Base-by-base conservation (phyloP, 2,113 vertebrate genomes). In the Platysteira castanea region DNA sequence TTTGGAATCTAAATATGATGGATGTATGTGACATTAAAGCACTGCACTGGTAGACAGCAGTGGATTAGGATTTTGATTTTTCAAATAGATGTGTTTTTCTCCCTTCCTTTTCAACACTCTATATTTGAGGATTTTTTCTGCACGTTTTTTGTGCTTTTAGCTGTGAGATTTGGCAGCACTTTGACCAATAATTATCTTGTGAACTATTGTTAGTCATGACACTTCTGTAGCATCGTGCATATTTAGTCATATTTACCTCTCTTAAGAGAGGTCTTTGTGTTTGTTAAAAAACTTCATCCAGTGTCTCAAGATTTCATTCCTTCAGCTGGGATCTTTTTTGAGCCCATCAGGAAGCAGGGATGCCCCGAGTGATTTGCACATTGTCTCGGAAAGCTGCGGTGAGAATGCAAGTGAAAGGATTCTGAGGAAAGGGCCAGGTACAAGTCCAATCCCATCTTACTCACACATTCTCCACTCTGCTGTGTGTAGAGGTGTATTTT, bases 291-390 rank as follows among this genome's bases (percentile, higher is more conserved):
- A 4, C 7, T 15, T 49, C 24, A 26, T 50, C 57, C 15, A 44
- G 16, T 11, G 11, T 57, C 50, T 41, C 37, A 30, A 33, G 23
- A 33, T 60, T n/a, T 69, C 56, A 24, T 42, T 57, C 31, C 16
- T 67, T 35, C 37, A 52, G 3, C 0, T 21, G 33, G 9, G 2
- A 2, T 65, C 28, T 15, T 31, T 24, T 56, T 9, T 44, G 41
- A 77, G 46, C 37, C 42, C 52, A 8, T 27, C 16, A 19, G 21
- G n/a, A 68, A 47, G 64, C 44, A 73, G 64, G 21, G 46, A 22
- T 65, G 42, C 27, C 39, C 37, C 21, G 42, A 37, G 57, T 37
- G 10, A 23, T 61, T 87, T 70, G 37, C 52, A n/a, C 6, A 4
- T 42, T 0, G 0, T 68, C 57, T 56, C 77, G 50, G 53, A 39